Conservation (phyloP, 2,888 invertebrate genomes). For the Tyria jacobaeae region DNA sequence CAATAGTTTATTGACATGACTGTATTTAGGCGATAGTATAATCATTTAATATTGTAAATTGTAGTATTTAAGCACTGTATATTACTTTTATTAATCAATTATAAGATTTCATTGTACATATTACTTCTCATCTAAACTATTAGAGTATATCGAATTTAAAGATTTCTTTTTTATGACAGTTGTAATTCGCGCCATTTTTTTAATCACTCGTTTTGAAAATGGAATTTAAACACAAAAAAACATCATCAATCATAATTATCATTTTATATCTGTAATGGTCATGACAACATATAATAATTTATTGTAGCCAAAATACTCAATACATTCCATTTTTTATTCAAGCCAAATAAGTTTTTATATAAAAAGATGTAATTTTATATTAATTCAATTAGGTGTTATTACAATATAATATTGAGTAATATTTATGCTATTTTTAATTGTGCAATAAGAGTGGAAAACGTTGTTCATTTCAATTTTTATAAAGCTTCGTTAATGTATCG, state of each 20-base stretch:
- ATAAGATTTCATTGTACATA: constrained; percentile 83
- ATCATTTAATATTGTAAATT: constrained; percentile 65
- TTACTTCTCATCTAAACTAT: constrained; percentile 56
- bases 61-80: constrained; percentile 68
- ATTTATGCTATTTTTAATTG: constrained; percentile 78
- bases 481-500: constrained; percentile 61
- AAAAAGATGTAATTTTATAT: constrained; percentile 59
- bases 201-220: constrained; percentile 15
- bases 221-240: too few species aligned
- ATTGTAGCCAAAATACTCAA: constrained; percentile 61
- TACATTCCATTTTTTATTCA: constrained; percentile 56
- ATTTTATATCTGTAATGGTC: constrained; percentile 37
- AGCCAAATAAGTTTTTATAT: constrained; percentile 62
- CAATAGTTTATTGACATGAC: constrained; percentile 75
- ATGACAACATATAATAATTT: constrained; percentile 53
- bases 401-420: constrained; percentile 65
- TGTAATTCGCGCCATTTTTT: constrained; percentile 43
- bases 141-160: constrained; percentile 47
- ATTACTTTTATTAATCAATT: constrained; percentile 71
- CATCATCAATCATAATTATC: constrained; percentile 16
- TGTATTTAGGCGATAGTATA: constrained; percentile 74
- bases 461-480: constrained; percentile 74
- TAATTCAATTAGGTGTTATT: constrained; percentile 67
- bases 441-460: constrained; percentile 80
- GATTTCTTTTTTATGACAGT: constrained; percentile 33